Percentiles rank a stretch among this genome's conserved stretches.
Evolutionary conservation across 2,113 vertebrate species (phyloP).

Genomic region (Hassar affinis): DNA sequence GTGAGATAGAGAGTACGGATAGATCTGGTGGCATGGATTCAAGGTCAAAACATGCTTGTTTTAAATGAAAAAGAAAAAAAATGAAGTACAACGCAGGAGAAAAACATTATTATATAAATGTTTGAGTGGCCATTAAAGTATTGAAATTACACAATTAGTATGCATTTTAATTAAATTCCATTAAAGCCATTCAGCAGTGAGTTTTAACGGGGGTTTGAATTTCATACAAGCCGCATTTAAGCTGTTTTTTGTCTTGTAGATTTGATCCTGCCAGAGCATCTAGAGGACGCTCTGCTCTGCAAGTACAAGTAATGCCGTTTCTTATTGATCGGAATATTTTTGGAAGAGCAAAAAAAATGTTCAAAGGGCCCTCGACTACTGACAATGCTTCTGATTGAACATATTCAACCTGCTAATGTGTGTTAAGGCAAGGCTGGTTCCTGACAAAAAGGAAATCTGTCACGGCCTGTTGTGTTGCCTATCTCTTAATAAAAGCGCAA

Average conservation of each 20-base stretch:
- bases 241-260: not conserved
- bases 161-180: not conserved
- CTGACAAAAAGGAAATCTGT: constrained; percentile 13
- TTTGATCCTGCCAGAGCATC: not conserved
- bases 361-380: not conserved
- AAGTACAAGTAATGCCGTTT: not conserved
- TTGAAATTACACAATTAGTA: not conserved
- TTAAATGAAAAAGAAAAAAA: not conserved
- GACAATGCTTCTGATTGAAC: not conserved
- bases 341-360: not conserved
- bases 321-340: not conserved
- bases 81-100: not conserved
- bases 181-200: not conserved
- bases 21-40: not conserved
- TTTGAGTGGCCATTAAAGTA: not conserved
- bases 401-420: not conserved
- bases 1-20: not conserved
- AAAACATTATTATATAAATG: not conserved
- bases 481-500: constrained; percentile 45
- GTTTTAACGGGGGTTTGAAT: not conserved
- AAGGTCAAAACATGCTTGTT: not conserved
- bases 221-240: not conserved
- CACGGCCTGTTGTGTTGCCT: constrained; percentile 50
- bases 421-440: constrained; percentile 1
- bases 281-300: not conserved